These are phyloP conservation scores for Turnix velox DNA, from an alignment of 2,113 vertebrate genomes.

Conservation along the genomic window DNA sequence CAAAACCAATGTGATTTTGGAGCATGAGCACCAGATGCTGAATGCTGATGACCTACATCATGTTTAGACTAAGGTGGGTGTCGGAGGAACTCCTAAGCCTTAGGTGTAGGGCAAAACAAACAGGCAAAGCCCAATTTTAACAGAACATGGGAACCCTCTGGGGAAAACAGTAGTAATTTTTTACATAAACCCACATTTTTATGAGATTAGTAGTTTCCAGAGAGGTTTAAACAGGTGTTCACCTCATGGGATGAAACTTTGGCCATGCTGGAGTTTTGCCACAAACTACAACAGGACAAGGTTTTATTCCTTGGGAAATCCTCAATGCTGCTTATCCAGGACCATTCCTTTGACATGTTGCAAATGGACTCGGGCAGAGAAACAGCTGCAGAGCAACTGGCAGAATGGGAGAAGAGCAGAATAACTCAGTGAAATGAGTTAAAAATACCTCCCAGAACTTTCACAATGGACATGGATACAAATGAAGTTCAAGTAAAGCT, in stretches of 20 bases:
- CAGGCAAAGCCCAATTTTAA: not conserved
- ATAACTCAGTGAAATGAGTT: not conserved
- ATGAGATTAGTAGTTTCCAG: not conserved
- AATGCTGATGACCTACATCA: not conserved
- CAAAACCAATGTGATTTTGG: not conserved
- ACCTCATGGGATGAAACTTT: not conserved
- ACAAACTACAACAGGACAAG: not conserved
- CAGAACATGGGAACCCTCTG: not conserved
- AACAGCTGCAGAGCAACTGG: conserved; percentile 30
- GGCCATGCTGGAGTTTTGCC: conserved; percentile 6
- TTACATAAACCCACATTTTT: not conserved
- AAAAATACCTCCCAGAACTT: not conserved
- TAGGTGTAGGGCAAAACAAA: not conserved
- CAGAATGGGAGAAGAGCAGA: not conserved
- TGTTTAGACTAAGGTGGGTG: not conserved
- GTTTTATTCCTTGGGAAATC: not conserved
- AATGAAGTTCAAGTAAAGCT: not conserved
- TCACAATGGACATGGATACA: not conserved
- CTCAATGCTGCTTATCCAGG: not conserved
- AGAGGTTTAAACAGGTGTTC: not conserved
- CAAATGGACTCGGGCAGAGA: not conserved
- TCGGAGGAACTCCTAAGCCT: not conserved
- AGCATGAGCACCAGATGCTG: not conserved
- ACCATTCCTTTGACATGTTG: not conserved
- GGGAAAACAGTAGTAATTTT: not conserved